A percentile compares a stretch with the other conserved stretches of the same genome.
phyloP scores from a whole-genome alignment of 2,113 vertebrate genomes.

The Amphilophus citrinellus region DNA sequence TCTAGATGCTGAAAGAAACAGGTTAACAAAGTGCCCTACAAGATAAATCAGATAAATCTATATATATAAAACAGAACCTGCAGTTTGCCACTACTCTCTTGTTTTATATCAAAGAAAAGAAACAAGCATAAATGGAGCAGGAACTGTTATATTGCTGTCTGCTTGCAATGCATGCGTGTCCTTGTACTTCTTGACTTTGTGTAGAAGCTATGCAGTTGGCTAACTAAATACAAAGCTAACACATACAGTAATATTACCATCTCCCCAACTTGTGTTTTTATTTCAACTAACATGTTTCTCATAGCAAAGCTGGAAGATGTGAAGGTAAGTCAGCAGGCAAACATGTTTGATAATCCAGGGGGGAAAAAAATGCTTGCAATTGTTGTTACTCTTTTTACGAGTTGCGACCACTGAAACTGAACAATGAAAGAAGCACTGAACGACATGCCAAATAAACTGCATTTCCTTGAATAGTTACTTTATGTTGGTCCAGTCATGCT shows the following conservation, averaged over 20 bases:
- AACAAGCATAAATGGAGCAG: background rate
- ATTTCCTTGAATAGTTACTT: background rate
- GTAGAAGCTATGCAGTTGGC: background rate
- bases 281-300: background rate
- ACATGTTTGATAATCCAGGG: too few relatives aligned
- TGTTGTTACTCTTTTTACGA: background rate
- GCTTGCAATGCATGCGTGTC: background rate
- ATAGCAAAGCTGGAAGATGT: background rate
- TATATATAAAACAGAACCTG: background rate
- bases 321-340: too few relatives aligned
- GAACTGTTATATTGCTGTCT: background rate
- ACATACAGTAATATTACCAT: background rate
- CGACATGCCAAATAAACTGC: background rate
- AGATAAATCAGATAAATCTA: background rate
- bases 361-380: accelerated
- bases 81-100: background rate
- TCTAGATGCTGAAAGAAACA: background rate
- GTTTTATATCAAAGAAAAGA: background rate
- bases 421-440: background rate
- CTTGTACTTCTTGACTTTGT: background rate
- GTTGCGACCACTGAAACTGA: background rate
- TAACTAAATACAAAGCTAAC: background rate
- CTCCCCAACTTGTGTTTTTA: background rate
- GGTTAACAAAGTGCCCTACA: background rate
- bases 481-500: background rate